Evolutionary conservation across 1,140 invertebrate species (phyloP), one percentile per base, ranked within the genome.

Genomic region (Himalopsyche phryganea): DNA sequence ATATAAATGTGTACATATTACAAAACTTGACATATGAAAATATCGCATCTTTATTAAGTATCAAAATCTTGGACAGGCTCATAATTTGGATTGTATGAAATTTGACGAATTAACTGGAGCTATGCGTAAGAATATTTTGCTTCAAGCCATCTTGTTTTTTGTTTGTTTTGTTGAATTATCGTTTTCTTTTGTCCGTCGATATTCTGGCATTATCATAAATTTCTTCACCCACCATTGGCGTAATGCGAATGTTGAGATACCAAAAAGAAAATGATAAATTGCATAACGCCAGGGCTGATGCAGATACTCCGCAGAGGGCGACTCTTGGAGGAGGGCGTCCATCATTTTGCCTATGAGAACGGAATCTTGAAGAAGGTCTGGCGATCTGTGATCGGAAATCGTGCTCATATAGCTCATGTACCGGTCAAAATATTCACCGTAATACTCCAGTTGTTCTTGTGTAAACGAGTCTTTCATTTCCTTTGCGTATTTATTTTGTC

Each of bases 241-340:
- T n/a, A 84, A 5, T 0, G 59, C 61, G 0, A 65, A 65, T 0
- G 84, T 82, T 47, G 71, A 70, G 0, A 75, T 67, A 45, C 63
- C 66, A 35, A 84, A 83, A 13, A 85, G 58, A 33, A 68, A 65
- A 49, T 83, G 78, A 67, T 85, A 85, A 20, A 72, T 38, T 7
- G 57, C 58, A 64, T 78, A 80, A 47, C 75, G 66, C 61, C 68
- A 71, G 0, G 76, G 72, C 62, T 82, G 77, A 61, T 77, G 75
- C 70, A 77, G 80, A 61, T 86, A 86, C n/a, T 76, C 13, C 0
- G 71, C 15, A 13, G 68, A 65, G 0, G 84, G 84, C 7, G 71
- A 60, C 2, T 68, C 58, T 46, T 76, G 74, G 6, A 82, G 69
- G 7, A 86, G 58, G 6, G 83, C 79, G 19, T 72, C 66, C 15